These are phyloP conservation scores for Chelonia mydas DNA, from an alignment of 2,797 vertebrate genomes.

Conservation along the genomic window DNA sequence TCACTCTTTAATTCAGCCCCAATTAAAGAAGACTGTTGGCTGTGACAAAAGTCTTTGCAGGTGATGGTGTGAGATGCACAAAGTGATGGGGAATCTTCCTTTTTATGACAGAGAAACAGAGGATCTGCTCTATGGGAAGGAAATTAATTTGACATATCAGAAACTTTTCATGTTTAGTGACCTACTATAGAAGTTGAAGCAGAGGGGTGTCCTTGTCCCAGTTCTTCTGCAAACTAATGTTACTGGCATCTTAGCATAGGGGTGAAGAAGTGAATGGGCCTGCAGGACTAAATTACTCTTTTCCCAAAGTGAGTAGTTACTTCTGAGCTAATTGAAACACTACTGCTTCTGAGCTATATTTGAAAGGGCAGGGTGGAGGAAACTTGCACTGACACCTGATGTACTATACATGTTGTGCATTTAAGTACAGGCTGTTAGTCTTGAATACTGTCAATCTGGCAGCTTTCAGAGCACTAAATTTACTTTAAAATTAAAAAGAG, in stretches of 20 bases:
- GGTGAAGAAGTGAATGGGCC: background rate
- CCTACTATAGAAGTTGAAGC: background rate
- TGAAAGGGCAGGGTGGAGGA: slow-evolving; percentile 31
- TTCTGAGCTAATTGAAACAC: slow-evolving; percentile 24
- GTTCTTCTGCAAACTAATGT: background rate
- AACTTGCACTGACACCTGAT: slow-evolving; percentile 10
- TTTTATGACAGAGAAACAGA: background rate
- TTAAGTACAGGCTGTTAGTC: slow-evolving; percentile 11
- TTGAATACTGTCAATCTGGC: background rate
- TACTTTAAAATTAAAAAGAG: slow-evolving; percentile 36
- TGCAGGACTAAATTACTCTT: slow-evolving; percentile 21
- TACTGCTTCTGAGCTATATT: slow-evolving; percentile 30
- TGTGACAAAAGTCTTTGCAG: background rate
- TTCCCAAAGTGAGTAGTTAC: slow-evolving; percentile 27
- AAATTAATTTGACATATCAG: background rate
- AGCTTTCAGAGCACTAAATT: slow-evolving; percentile 34
- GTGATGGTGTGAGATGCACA: background rate
- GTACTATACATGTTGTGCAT: background rate
- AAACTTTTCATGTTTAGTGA: background rate
- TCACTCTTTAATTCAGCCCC: background rate
- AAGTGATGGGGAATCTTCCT: background rate
- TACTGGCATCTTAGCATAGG: background rate
- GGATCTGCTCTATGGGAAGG: background rate
- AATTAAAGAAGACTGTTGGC: background rate
- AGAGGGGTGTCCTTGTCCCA: background rate